Evolutionary conservation across 2,797 vertebrate species (phyloP).

Genomic region (Pseudochromis fuscus): DNA sequence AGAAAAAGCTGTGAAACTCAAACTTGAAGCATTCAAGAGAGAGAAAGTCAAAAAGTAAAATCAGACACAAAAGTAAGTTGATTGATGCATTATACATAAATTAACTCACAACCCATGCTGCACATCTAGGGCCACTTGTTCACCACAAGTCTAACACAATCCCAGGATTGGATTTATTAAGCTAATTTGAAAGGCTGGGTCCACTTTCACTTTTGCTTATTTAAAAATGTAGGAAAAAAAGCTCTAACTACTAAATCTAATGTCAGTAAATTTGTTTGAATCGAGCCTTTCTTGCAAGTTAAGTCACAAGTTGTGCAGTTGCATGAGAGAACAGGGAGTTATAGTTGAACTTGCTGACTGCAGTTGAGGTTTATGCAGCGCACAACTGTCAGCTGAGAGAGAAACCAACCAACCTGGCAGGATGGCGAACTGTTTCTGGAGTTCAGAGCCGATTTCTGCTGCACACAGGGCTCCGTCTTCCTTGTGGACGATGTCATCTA

Average conservation of each 20-base stretch:
- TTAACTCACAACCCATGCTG: no score
- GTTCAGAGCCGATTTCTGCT: conserved; percentile 90
- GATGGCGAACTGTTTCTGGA: conserved; percentile 93
- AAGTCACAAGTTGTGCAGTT: background rate
- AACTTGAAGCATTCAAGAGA: no score
- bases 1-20: no score
- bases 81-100: no score
- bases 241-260: background rate
- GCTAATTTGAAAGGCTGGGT: background rate
- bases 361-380: background rate
- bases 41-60: no score
- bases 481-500: conserved; percentile 95
- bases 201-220: background rate
- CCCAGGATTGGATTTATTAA: background rate
- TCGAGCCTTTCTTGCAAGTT: background rate
- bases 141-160: background rate
- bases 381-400: background rate
- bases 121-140: conserved; percentile 9
- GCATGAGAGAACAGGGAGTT: background rate
- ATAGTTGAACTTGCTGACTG: background rate
- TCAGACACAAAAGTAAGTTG: no score
- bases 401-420: conserved; percentile 86
- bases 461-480: conserved; percentile 87
- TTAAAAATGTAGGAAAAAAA: background rate
- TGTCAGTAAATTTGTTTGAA: background rate